These are phyloP conservation scores for Drosophila orena DNA, from an alignment of 1,140 invertebrate species.

Conservation along the genomic window DNA sequence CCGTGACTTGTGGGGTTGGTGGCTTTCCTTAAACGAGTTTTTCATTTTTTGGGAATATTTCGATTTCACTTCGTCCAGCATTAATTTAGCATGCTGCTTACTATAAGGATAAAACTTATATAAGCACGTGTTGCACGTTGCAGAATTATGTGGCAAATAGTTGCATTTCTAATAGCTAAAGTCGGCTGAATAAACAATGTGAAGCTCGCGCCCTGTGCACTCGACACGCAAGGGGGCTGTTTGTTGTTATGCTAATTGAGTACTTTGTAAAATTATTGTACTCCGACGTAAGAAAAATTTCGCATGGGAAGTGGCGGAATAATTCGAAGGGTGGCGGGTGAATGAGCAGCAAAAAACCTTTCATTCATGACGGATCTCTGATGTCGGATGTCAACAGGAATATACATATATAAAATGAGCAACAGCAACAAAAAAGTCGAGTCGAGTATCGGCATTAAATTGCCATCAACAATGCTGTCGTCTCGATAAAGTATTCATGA, in stretches of 20 bases:
- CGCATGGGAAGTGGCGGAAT: slow-evolving; percentile 9
- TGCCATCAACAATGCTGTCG: slow-evolving; percentile 17
- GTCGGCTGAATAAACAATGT: slow-evolving; percentile 31
- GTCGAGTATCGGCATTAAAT: slow-evolving; percentile 25
- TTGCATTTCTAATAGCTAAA: background rate
- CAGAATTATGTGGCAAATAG: slow-evolving; percentile 11
- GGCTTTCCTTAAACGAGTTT: slow-evolving; percentile 17
- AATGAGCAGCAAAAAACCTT: background rate
- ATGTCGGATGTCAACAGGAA: slow-evolving; percentile 32
- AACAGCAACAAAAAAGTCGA: slow-evolving; percentile 16
- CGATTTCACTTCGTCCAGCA: too few relatives aligned
- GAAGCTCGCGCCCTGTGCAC: slow-evolving; percentile 19
- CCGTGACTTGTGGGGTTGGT: slow-evolving; percentile 13
- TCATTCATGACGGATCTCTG: slow-evolving; percentile 39
- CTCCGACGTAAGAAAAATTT: slow-evolving; percentile 34
- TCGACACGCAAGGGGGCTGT: slow-evolving; percentile 57
- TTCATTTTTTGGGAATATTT: background rate
- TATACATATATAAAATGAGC: slow-evolving; percentile 22
- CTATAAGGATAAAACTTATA: too few relatives aligned
- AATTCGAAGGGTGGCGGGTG: background rate
- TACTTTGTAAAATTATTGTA: slow-evolving; percentile 72
- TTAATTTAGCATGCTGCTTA: too few relatives aligned
- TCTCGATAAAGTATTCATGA: slow-evolving; percentile 51
- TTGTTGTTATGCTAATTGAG: slow-evolving; percentile 64
- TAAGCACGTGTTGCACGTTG: slow-evolving; percentile 10